These are phyloP conservation scores for Alces alces DNA, from an alignment of 2,113 vertebrate genomes.

Conservation along the genomic window DNA sequence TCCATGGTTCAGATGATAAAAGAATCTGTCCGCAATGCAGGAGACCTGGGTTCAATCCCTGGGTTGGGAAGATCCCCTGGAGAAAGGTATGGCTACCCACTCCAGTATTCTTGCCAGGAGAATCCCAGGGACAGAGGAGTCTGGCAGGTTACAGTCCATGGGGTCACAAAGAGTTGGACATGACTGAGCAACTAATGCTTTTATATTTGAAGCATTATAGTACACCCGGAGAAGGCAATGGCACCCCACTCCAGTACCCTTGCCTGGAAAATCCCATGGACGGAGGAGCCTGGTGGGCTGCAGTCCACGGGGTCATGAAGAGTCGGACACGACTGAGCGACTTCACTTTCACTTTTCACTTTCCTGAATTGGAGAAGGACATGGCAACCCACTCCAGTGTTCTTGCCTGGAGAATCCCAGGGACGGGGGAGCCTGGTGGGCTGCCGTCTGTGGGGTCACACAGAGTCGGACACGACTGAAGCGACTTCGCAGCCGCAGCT, in stretches of 20 bases:
- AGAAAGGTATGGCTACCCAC: background rate
- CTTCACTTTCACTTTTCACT: background rate
- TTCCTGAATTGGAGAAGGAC: background rate
- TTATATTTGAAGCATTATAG: background rate
- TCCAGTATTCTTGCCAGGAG: background rate
- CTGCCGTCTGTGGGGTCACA: background rate
- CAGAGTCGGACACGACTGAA: background rate
- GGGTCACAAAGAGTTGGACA: background rate
- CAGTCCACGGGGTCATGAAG: background rate
- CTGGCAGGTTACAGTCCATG: background rate
- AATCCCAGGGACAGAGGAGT: background rate
- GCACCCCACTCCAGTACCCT: background rate
- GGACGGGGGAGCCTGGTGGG: background rate
- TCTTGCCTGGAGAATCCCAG: background rate
- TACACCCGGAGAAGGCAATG: background rate
- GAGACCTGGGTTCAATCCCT: background rate
- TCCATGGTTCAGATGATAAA: background rate
- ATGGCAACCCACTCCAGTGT: background rate
- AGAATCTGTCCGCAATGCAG: background rate
- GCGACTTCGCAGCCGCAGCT: background rate
- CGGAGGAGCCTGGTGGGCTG: rapidly evolving
- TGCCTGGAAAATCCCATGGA: background rate
- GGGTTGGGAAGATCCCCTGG: background rate
- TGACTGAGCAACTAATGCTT: background rate
- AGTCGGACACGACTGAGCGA: rapidly evolving